Evolutionary conservation across 1,140 invertebrate genomes (phyloP).

Genomic region (Eueides isabella): DNA sequence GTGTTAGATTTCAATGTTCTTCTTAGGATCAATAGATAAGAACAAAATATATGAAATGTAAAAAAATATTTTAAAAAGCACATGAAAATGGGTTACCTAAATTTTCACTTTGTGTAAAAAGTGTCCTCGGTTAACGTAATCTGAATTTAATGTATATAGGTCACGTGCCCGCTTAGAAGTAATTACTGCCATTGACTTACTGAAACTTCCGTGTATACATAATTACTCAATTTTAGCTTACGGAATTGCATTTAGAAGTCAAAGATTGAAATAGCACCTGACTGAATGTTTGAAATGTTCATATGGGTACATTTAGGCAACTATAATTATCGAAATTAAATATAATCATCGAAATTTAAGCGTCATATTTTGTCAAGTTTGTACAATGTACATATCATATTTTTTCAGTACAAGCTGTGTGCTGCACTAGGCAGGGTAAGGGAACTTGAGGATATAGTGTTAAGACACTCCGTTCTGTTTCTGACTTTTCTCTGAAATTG

Average conservation of each 20-base stretch:
- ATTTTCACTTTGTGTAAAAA: neutral
- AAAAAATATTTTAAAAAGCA: neutral
- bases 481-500: too few species aligned
- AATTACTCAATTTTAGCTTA: neutral
- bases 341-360: too few species aligned
- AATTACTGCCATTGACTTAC: conserved; percentile 32
- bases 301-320: too few species aligned
- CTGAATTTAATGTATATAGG: conserved; percentile 26
- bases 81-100: neutral
- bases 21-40: neutral
- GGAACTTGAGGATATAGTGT: too few species aligned
- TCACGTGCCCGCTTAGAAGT: conserved; percentile 27
- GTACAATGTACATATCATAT: too few species aligned
- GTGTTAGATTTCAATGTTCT: too few species aligned
- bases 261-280: conserved; percentile 5
- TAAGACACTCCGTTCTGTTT: too few species aligned
- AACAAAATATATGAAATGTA: neutral
- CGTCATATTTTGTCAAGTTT: too few species aligned
- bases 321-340: too few species aligned
- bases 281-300: neutral
- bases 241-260: neutral
- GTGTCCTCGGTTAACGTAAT: conserved; percentile 1
- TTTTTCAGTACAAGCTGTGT: too few species aligned
- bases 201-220: conserved; percentile 15
- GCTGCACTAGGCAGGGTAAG: too few species aligned